Evolutionary conservation across 2,113 vertebrate genomes (phyloP).

Genomic region (Apodemus sylvaticus): DNA sequence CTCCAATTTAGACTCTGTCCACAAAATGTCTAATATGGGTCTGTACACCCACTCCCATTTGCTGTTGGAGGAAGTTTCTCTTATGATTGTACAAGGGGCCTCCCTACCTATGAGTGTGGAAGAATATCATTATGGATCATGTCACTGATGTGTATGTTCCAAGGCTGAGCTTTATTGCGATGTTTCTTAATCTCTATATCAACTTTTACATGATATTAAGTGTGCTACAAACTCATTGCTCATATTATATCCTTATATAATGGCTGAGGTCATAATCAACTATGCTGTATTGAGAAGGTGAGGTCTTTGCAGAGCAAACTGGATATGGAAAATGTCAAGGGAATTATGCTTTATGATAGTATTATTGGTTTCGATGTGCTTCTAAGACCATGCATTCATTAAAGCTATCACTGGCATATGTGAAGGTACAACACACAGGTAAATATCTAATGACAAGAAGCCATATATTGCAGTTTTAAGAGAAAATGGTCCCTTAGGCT

Average conservation of each 20-base stretch:
- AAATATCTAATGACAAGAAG: neutral
- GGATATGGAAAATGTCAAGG: neutral
- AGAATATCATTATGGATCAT: neutral
- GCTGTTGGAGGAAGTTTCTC: neutral
- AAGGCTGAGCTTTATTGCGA: neutral
- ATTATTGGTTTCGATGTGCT: neutral
- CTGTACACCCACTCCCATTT: neutral
- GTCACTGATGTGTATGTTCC: neutral
- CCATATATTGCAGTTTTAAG: neutral
- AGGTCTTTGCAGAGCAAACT: neutral
- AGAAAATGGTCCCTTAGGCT: neutral
- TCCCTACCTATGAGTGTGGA: neutral
- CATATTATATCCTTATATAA: neutral
- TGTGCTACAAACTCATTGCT: neutral
- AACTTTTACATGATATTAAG: neutral
- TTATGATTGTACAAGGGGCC: neutral
- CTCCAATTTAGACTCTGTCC: neutral
- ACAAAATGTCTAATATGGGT: neutral
- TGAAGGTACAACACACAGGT: neutral
- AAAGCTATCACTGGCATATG: neutral
- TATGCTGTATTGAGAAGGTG: neutral
- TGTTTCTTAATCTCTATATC: neutral
- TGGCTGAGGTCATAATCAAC: neutral
- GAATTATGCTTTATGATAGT: fast-evolving
- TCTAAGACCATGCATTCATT: neutral